Base-by-base conservation (phyloP, 1,140 invertebrate species). In the Drosophila lacteicornis region DNA sequence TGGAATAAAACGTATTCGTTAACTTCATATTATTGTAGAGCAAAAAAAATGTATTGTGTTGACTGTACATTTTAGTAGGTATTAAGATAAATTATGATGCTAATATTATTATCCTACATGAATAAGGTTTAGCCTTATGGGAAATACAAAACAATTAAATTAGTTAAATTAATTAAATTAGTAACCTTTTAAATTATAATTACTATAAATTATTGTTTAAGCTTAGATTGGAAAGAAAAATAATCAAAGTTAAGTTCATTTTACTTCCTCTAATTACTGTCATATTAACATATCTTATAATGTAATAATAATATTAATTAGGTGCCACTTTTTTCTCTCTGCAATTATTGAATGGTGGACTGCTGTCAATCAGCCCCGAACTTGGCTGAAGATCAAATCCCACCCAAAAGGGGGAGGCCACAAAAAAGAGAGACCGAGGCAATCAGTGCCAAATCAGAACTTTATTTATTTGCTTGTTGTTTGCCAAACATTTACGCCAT, bases 381-480 rank as follows among this genome's bases (percentile, higher is more conserved):
- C 51, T 53, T 4, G 0, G 17, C 60, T 49, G 15, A 30, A 49
- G 67, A 66, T 63, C 43, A 33, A 65, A 15, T 36, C 15, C 56
- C 56, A 42, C 59, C 42, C 47, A 53, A 42, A 19, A 59, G 53
- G 4, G 43, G 71, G 69, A 77, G 85, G 80, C 84, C 88, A 84
- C 1, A 11, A 36, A 53, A 22, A 38, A 22, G 42, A 45, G n/a
- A 55, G 62, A 38, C 56, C 76, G 77, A 84, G 86, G 85, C 85
- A 88, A 88, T 88, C 85, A 88, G 85, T 84, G 85, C 78, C 87
- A 91, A 91, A 91, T 91, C 82, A 84, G 82, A 91, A 91, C 76
- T 91, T 91, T 91, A 91, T 91, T 91, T 91, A 91, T 91, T 91
- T 88, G 85, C 80, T 91, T 91, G 75, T 91, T 91, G 87, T 91